A percentile compares a stretch with the other conserved stretches of the same genome.
phyloP scores from a whole-genome alignment of 64 coral and sea anemone species.

The Acropora yongei region DNA sequence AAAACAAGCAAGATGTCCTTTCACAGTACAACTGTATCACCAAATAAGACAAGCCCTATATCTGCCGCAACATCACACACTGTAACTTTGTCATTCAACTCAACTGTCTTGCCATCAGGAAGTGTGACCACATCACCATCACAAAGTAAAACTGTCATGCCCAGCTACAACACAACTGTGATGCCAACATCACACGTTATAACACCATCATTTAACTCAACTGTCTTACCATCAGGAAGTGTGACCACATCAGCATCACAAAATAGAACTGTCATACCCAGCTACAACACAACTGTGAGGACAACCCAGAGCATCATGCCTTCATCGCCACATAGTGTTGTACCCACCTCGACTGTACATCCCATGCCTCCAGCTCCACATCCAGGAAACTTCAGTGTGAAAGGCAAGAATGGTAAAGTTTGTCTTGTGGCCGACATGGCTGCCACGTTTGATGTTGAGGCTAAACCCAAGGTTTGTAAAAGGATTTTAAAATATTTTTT shows the following conservation, averaged over 20 bases:
- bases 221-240: neutral
- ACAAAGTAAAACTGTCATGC: neutral
- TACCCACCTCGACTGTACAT: constrained; percentile 2
- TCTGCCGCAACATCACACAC: too few relatives aligned
- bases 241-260: neutral
- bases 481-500: too few relatives aligned
- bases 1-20: too few relatives aligned
- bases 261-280: neutral
- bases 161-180: neutral
- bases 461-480: constrained; percentile 9
- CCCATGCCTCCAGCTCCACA: neutral
- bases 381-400: constrained; percentile 42
- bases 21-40: too few relatives aligned
- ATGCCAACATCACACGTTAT: neutral
- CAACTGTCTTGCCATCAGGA: too few relatives aligned
- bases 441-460: neutral
- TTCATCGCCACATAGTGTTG: neutral
- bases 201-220: neutral
- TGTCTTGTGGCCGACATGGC: constrained; percentile 45
- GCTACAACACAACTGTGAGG: neutral
- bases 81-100: too few relatives aligned
- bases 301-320: constrained; percentile 21
- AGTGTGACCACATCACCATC: neutral
- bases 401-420: neutral
- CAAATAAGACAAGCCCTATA: too few relatives aligned